Conservation (phyloP, 2,888 invertebrate species). For the Mallateleia sp. region DNA sequence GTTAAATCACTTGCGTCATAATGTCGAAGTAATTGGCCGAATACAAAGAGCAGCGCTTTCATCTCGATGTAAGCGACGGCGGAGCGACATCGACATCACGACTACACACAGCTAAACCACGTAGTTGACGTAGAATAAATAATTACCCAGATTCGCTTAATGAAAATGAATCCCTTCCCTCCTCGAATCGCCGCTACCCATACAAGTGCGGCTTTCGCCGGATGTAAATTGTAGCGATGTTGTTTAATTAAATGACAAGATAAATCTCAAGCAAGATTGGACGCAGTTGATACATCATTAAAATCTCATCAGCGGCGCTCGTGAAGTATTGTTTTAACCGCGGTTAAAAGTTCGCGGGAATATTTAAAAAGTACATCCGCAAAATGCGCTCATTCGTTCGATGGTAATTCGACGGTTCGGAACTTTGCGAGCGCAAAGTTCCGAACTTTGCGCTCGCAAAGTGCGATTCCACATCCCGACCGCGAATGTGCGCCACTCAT, state of each 20-base stretch:
- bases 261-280: conserved; percentile 41
- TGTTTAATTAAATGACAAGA: conserved; percentile 48
- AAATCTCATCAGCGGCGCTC: conserved; percentile 33
- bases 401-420: too few species aligned
- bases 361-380: conserved; percentile 18
- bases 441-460: not conserved
- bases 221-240: conserved; percentile 45
- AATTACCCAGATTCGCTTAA: conserved; percentile 43
- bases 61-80: not conserved
- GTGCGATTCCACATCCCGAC: not conserved
- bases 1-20: too few species aligned
- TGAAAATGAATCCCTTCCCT: conserved; percentile 48
- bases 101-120: conserved; percentile 36
- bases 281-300: conserved; percentile 34
- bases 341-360: conserved; percentile 36
- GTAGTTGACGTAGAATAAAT: conserved; percentile 52
- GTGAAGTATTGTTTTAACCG: conserved; percentile 36
- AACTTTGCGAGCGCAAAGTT: too few species aligned
- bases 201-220: conserved; percentile 6
- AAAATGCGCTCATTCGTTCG: conserved; percentile 16
- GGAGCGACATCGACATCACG: conserved; percentile 35
- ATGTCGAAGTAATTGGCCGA: conserved; percentile 27
- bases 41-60: conserved; percentile 19
- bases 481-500: not conserved
- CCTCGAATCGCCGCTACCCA: conserved; percentile 1